Evolutionary conservation across 2,113 vertebrate species (phyloP).

Genomic region (Bos indicus): DNA sequence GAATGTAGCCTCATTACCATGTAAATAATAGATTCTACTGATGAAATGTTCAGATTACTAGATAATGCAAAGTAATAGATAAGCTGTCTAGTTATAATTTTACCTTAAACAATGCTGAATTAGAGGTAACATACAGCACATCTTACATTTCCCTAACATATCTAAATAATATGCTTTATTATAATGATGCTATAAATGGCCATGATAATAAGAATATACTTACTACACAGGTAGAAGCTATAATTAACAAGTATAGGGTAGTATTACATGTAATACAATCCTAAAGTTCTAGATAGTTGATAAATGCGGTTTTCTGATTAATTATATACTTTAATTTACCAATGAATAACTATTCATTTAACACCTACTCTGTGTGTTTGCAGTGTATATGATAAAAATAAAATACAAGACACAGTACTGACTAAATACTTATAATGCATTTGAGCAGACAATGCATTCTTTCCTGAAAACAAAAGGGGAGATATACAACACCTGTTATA

Average conservation of each 20-base stretch:
- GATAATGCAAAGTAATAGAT: conserved; percentile 25
- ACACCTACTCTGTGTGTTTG: background rate
- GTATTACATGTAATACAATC: background rate
- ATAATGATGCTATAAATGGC: background rate
- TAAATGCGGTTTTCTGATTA: conserved; percentile 2
- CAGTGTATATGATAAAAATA: conserved; percentile 31
- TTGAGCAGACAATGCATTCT: background rate
- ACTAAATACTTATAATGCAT: background rate
- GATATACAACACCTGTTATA: background rate
- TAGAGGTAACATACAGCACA: background rate
- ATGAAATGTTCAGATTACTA: conserved; percentile 6
- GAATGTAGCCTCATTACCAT: conserved; percentile 23
- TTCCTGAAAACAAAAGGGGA: background rate
- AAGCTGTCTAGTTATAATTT: background rate
- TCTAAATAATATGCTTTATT: conserved; percentile 26
- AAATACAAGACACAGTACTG: background rate
- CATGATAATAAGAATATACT: background rate
- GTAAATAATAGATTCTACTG: conserved; percentile 35
- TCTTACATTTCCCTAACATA: background rate
- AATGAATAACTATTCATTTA: conserved; percentile 39
- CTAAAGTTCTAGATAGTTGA: background rate
- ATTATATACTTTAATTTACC: conserved; percentile 47
- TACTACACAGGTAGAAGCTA: conserved; percentile 19
- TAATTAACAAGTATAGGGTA: background rate
- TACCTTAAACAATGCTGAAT: conserved; percentile 7